Conservation (phyloP, 2,113 vertebrate genomes). For the Poeciliopsis retropinna region DNA sequence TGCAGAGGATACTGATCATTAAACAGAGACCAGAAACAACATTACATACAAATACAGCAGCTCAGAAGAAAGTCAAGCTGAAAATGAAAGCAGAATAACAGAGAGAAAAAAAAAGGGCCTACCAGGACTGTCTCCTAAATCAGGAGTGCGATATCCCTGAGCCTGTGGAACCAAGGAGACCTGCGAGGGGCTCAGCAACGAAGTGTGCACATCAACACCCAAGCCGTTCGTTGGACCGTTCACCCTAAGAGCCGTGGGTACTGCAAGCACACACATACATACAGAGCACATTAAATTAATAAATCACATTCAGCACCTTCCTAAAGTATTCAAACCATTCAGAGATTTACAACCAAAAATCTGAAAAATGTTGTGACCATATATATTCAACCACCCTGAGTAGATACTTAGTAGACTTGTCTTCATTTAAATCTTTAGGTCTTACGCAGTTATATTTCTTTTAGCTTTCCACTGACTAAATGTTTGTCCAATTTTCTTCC, state of each 20-base stretch:
- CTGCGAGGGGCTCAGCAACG: slow-evolving; percentile 81
- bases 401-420: too few species aligned
- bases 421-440: too few species aligned
- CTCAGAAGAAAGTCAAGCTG: background rate
- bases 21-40: background rate
- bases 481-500: background rate
- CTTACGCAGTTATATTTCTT: too few species aligned
- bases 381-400: too few species aligned
- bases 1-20: slow-evolving; percentile 73
- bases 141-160: slow-evolving; percentile 82
- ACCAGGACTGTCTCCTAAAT: slow-evolving; percentile 85
- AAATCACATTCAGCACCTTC: background rate
- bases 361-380: too few species aligned
- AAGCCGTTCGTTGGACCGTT: slow-evolving; percentile 84
- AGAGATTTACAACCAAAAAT: too few species aligned
- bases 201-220: slow-evolving; percentile 78
- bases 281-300: background rate
- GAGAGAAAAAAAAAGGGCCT: background rate
- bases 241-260: slow-evolving; percentile 82
- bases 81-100: background rate
- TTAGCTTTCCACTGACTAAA: too few species aligned
- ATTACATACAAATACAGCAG: background rate
- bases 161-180: slow-evolving; percentile 79
- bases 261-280: slow-evolving; percentile 63
- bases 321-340: background rate